Base-by-base conservation (phyloP, 2,113 vertebrate genomes). In the Amblyopsis rosae region DNA sequence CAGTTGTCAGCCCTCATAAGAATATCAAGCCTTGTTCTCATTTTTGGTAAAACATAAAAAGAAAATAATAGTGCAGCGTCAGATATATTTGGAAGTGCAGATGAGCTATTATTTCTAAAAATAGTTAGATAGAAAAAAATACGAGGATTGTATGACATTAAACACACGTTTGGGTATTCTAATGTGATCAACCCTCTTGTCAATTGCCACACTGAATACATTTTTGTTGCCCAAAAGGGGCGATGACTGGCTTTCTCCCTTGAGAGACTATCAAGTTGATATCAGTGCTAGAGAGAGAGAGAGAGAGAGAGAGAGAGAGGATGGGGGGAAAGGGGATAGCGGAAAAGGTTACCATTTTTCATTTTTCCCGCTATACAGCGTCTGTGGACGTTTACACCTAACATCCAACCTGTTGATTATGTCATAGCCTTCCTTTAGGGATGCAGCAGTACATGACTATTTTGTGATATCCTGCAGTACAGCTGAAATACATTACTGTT, bases 151-250 rank as follows among this genome's bases (percentile, higher is more conserved):
- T n/a, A 32, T 3, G 26, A 26, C 12, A 12, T 58, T 9, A 33
- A 33, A 26, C 26, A 12, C 10, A 26, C 26, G 9, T 10, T 58
- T 58, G 11, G 9, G 9, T 56, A 50, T 50, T 64, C 46, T 69
- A 65, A 69, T 80, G 41, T 62, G 48, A 69, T 65, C 47, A 26
- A 47, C 50, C 2, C 19, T 54, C 72, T 58, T 67, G 75, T 86
- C 77, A 66, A 9, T 81, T 83, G 77, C 57, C 69, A 65, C 60
- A 16, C 50, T 62, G 54, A 76, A 78, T 80, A 78, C 33, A 73
- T 86, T 73, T 74, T 41, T 35, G 12, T 41, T 71, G 11, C 57
- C 67, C 69, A 67, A 67, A 69, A 59, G 41, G 73, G 70, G 76
- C 68, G 68, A 72, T 19, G 19, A 19, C 19, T 19, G 19, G 19